These are phyloP conservation scores for Hofmannophila pseudospretella DNA, from an alignment of 2,888 invertebrate species.

Conservation along the genomic window DNA sequence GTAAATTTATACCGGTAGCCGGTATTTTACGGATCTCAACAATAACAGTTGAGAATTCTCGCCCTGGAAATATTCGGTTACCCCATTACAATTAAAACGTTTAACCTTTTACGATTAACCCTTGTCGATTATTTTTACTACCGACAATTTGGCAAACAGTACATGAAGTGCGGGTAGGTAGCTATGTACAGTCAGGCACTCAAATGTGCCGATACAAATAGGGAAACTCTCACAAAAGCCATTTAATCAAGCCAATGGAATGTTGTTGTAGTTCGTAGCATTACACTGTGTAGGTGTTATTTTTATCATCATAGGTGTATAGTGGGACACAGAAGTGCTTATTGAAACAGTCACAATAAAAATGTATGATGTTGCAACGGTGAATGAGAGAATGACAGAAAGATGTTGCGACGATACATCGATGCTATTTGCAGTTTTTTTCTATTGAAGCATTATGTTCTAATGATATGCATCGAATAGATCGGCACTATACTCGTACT, in stretches of 20 bases:
- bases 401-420: too few relatives aligned
- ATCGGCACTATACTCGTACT: too few relatives aligned
- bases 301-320: slow-evolving; percentile 5
- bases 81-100: background rate
- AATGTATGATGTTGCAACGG: too few relatives aligned
- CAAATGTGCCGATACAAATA: slow-evolving; percentile 5
- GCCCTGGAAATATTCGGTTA: too few relatives aligned
- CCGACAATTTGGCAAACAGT: slow-evolving; percentile 10
- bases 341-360: background rate
- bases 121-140: slow-evolving; percentile 12
- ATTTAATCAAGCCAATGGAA: slow-evolving; percentile 31
- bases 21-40: too few relatives aligned
- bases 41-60: too few relatives aligned
- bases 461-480: too few relatives aligned
- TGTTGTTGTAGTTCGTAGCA: slow-evolving; percentile 10
- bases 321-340: slow-evolving; percentile 2
- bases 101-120: background rate
- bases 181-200: slow-evolving; percentile 4
- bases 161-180: too few relatives aligned
- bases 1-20: too few relatives aligned
- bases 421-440: too few relatives aligned
- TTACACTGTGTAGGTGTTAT: slow-evolving; percentile 1
- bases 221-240: slow-evolving; percentile 14
- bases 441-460: too few relatives aligned
- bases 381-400: too few relatives aligned